A percentile compares a stretch with the other conserved stretches of the same genome.
Evolutionary conservation across 2,888 invertebrate genomes (phyloP).

Genomic region (Ochropleura leucogaster): DNA sequence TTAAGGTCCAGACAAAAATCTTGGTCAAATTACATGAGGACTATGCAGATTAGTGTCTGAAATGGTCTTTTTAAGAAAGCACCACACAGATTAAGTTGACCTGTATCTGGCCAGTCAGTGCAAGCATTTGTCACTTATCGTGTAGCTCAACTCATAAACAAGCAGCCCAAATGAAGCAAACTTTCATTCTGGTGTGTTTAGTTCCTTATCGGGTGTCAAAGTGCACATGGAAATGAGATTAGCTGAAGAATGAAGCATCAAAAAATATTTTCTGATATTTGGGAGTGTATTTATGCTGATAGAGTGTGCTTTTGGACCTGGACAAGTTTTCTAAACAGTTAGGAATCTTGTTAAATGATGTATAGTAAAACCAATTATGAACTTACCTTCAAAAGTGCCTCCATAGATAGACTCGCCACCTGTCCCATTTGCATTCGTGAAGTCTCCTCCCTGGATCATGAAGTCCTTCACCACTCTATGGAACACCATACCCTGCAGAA

Average conservation of each 20-base stretch:
- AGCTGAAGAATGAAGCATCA: not conserved
- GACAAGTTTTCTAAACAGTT: not conserved
- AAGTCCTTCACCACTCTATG: conserved; percentile 99
- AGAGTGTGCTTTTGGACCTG: not conserved
- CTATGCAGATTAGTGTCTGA: too few relatives aligned
- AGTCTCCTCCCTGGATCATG: conserved; percentile 98
- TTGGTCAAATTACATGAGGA: too few relatives aligned
- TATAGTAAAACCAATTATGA: not conserved
- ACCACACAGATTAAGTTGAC: too few relatives aligned
- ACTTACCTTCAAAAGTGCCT: conserved; percentile 97
- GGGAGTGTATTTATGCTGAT: not conserved
- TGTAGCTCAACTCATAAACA: too few relatives aligned
- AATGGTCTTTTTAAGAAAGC: too few relatives aligned
- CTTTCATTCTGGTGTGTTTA: too few relatives aligned
- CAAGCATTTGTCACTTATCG: too few relatives aligned
- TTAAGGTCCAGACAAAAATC: too few relatives aligned
- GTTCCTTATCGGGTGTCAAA: too few relatives aligned
- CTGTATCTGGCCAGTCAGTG: too few relatives aligned
- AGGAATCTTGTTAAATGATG: not conserved
- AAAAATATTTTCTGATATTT: not conserved
- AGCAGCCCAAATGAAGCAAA: too few relatives aligned
- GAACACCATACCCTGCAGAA: conserved; percentile 93
- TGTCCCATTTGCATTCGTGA: conserved; percentile 98
- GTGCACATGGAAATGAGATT: not conserved
- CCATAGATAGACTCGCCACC: conserved; percentile 99